These are phyloP conservation scores for Ptilodon capucinus DNA, from an alignment of 2,888 invertebrate species.

Conservation along the genomic window DNA sequence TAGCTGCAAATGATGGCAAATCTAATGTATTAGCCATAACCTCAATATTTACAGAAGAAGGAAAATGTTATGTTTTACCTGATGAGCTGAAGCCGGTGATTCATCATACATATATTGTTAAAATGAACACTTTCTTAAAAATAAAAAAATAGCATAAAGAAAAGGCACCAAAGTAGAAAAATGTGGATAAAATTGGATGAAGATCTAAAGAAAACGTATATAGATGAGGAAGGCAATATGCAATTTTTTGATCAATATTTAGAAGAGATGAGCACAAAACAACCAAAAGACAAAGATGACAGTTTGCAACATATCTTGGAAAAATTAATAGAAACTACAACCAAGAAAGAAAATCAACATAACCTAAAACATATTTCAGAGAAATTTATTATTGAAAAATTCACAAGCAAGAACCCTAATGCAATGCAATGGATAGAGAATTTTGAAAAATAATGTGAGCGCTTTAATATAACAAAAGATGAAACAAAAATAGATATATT, in stretches of 20 bases:
- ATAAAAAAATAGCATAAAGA: slow-evolving; percentile 8
- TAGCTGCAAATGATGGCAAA: slow-evolving; percentile 19
- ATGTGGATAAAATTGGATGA: slow-evolving; percentile 10
- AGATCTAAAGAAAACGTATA: slow-evolving; percentile 1
- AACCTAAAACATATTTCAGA: slow-evolving; percentile 26
- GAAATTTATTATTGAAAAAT: slow-evolving; percentile 33
- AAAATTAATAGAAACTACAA: slow-evolving; percentile 15
- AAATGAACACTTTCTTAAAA: slow-evolving; percentile 2
- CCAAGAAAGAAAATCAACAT: slow-evolving; percentile 8
- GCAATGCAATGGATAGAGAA: slow-evolving; percentile 28
- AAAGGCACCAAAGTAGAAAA: slow-evolving; percentile 14
- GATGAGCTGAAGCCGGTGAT: slow-evolving; percentile 18
- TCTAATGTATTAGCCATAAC: slow-evolving; percentile 27
- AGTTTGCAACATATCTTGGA: too few relatives aligned
- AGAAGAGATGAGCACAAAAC: background rate
- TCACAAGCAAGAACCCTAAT: slow-evolving; percentile 24
- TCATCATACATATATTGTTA: background rate
- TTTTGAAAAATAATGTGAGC: slow-evolving; percentile 36
- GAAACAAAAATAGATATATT: slow-evolving; percentile 31
- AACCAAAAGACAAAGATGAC: slow-evolving; percentile 5
- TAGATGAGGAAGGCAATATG: slow-evolving; percentile 1
- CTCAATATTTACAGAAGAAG: slow-evolving; percentile 19
- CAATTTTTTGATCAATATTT: slow-evolving; percentile 4
- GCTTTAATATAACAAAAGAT: slow-evolving; percentile 25
- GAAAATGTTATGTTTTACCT: slow-evolving; percentile 16